A percentile compares a stretch with the other conserved stretches of the same genome.
phyloP scores from a whole-genome alignment of 1,140 invertebrate species.

The Acyrthosiphon pisum region DNA sequence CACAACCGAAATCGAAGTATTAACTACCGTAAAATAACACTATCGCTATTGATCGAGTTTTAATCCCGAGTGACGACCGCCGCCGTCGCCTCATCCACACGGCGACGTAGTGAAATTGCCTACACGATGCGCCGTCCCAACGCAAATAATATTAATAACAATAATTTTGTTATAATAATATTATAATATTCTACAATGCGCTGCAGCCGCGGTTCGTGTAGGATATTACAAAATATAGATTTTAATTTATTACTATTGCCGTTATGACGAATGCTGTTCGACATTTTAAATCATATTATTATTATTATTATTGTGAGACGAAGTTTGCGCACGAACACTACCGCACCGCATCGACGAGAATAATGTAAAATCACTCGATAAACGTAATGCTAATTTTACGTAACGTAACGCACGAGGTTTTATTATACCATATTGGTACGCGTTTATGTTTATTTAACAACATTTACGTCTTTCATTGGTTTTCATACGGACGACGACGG shows the following conservation, averaged over 20 bases:
- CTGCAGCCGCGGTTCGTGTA: background rate
- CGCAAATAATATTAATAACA: background rate
- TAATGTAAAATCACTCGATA: background rate
- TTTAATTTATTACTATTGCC: background rate
- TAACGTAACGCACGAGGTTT: too few species aligned
- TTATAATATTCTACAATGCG: too few species aligned
- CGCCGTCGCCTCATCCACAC: background rate
- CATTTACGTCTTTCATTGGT: background rate
- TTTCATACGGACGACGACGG: background rate
- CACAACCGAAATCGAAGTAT: background rate
- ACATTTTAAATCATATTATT: background rate
- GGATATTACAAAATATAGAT: background rate
- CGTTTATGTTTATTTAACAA: background rate
- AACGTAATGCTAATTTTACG: background rate
- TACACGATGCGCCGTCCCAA: background rate
- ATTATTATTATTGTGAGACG: background rate
- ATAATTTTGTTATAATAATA: too few species aligned
- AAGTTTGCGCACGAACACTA: background rate
- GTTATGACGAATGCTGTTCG: background rate
- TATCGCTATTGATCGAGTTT: background rate
- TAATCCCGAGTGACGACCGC: background rate
- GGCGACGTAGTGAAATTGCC: conserved; percentile 19
- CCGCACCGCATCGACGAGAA: background rate
- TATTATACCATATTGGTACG: background rate
- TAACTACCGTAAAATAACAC: background rate